These are phyloP conservation scores for Platerodrilus igneus DNA, from an alignment of 2,888 invertebrate species.

Conservation along the genomic window DNA sequence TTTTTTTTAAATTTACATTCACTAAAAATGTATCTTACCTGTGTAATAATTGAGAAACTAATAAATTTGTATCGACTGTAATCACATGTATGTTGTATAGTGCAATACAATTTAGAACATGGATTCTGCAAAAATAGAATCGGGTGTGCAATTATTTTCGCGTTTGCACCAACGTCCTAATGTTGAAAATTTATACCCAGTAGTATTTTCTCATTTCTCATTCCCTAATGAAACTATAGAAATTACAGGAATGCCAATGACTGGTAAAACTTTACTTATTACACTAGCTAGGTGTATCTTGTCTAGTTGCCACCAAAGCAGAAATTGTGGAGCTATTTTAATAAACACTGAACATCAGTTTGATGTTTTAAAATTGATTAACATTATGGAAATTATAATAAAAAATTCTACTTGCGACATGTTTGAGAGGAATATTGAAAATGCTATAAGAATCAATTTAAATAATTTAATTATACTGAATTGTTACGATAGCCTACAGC, in stretches of 20 bases:
- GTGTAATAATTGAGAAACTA: too few species aligned
- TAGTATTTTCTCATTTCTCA: conserved; percentile 34
- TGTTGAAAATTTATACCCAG: conserved; percentile 23
- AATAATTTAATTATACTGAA: conserved; percentile 43
- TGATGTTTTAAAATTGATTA: conserved; percentile 41
- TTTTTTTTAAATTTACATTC: too few species aligned
- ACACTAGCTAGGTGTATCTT: conserved; percentile 49
- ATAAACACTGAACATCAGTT: conserved; percentile 53
- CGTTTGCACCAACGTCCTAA: conserved; percentile 24
- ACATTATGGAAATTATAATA: conserved; percentile 41
- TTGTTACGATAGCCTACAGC: conserved; percentile 45
- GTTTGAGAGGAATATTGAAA: conserved; percentile 23
- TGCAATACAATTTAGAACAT: too few species aligned
- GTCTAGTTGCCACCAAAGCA: conserved; percentile 45
- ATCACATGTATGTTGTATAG: too few species aligned
- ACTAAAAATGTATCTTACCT: too few species aligned
- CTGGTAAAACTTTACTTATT: conserved; percentile 50
- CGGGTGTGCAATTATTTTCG: conserved; percentile 28
- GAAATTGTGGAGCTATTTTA: conserved; percentile 46
- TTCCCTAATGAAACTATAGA: conserved; percentile 47
- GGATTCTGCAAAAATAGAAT: conserved; percentile 26
- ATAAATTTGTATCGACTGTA: too few species aligned
- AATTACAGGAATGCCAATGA: conserved; percentile 47
- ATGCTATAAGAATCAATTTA: conserved; percentile 37
- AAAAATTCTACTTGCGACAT: conserved; percentile 24